These are phyloP conservation scores for Notocelia uddmanniana DNA, from an alignment of 2,888 invertebrate species.

Conservation along the genomic window DNA sequence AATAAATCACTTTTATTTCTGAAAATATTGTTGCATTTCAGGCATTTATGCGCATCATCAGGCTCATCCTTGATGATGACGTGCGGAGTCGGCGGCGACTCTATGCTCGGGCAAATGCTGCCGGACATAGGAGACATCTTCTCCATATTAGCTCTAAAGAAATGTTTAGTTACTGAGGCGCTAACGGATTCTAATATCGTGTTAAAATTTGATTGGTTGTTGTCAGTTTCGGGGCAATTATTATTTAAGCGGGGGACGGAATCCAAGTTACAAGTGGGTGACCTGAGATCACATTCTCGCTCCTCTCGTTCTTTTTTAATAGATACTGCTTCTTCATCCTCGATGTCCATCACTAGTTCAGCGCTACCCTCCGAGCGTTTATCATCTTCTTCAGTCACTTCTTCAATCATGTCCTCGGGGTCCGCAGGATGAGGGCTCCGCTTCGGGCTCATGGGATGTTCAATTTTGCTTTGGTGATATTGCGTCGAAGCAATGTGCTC, in stretches of 20 bases:
- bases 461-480: constrained; percentile 78
- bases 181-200: constrained; percentile 91
- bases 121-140: constrained; percentile 87
- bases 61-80: constrained; percentile 73
- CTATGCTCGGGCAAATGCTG: constrained; percentile 74
- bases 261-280: constrained; percentile 63
- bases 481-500: constrained; percentile 87
- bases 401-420: constrained; percentile 87
- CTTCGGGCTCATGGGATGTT: constrained; percentile 67
- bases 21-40: constrained; percentile 86
- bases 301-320: constrained; percentile 81
- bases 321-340: constrained; percentile 82
- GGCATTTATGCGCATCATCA: constrained; percentile 81
- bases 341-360: constrained; percentile 90
- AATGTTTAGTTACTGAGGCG: constrained; percentile 90
- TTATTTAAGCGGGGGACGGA: constrained; percentile 69
- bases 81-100: constrained; percentile 65
- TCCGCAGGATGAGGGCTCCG: constrained; percentile 70
- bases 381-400: constrained; percentile 86
- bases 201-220: constrained; percentile 88
- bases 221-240: constrained; percentile 67
- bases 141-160: constrained; percentile 89
- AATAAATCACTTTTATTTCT: constrained; percentile 86
- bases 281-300: constrained; percentile 61
- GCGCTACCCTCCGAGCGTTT: constrained; percentile 83